phyloP scores from a whole-genome alignment of 2,797 vertebrate species.

The Sebastes itinus region DNA sequence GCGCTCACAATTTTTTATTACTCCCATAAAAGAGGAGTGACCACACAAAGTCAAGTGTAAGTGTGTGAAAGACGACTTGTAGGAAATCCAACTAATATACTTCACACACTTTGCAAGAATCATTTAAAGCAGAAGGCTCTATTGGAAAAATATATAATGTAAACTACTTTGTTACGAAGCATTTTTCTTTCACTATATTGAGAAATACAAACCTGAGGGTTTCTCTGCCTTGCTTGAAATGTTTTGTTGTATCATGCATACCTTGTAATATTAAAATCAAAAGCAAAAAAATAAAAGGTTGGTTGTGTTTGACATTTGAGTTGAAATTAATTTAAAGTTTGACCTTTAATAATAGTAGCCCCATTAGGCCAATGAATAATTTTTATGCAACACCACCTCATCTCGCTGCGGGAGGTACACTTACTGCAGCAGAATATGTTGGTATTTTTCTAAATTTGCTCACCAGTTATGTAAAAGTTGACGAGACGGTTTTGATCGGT shows the following conservation, averaged over 20 bases:
- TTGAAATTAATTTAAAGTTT: constrained; percentile 35
- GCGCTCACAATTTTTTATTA: constrained; percentile 15
- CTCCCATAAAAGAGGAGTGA: constrained; percentile 3
- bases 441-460: constrained; percentile 24
- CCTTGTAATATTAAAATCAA: constrained; percentile 7
- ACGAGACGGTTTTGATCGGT: constrained; percentile 91
- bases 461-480: constrained; percentile 94
- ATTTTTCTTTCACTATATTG: background rate
- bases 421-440: background rate
- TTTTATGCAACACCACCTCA: constrained; percentile 22
- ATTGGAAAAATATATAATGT: background rate
- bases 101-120: background rate
- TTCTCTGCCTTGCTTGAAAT: background rate
- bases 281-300: constrained; percentile 21
- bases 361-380: constrained; percentile 20
- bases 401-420: background rate
- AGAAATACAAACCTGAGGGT: background rate
- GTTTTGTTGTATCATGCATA: background rate
- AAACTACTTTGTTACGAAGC: background rate
- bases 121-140: background rate
- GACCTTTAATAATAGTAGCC: constrained; percentile 46
- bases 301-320: constrained; percentile 39
- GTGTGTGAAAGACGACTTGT: background rate
- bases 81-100: background rate
- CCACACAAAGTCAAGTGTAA: constrained; percentile 2